These are phyloP conservation scores for Acyrthosiphon pisum DNA, from an alignment of 1,140 invertebrate genomes.

Conservation along the genomic window DNA sequence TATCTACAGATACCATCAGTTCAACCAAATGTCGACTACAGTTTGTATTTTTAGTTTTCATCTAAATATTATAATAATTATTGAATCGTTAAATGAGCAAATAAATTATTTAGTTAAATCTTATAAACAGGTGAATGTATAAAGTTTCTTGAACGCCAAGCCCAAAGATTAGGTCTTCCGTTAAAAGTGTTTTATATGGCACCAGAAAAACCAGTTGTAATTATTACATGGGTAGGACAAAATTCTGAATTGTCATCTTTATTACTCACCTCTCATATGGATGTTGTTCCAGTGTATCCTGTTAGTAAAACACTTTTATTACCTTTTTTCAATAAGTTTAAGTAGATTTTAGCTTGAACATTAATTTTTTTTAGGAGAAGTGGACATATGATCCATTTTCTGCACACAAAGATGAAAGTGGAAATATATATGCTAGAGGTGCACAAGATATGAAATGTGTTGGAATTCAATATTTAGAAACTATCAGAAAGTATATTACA, in stretches of 20 bases:
- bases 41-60: conserved; percentile 65
- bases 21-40: conserved; percentile 83
- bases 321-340: neutral
- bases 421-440: conserved; percentile 83
- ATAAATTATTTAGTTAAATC: neutral
- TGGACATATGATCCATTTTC: conserved; percentile 84
- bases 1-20: conserved; percentile 82
- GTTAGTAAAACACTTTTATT: conserved; percentile 65
- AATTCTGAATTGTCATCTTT: conserved; percentile 75
- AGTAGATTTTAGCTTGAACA: neutral
- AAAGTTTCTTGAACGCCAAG: conserved; percentile 75
- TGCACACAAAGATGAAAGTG: conserved; percentile 77
- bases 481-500: conserved; percentile 72
- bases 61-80: neutral
- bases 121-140: conserved; percentile 73
- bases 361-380: conserved; percentile 67
- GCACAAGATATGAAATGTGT: conserved; percentile 87
- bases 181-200: conserved; percentile 68
- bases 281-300: conserved; percentile 89
- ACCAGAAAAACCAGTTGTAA: conserved; percentile 76
- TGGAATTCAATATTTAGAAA: conserved; percentile 82
- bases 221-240: conserved; percentile 83
- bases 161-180: conserved; percentile 71
- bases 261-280: conserved; percentile 91
- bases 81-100: neutral